phyloP scores from a whole-genome alignment of 2,888 invertebrate species.

The Lasius platythorax region DNA sequence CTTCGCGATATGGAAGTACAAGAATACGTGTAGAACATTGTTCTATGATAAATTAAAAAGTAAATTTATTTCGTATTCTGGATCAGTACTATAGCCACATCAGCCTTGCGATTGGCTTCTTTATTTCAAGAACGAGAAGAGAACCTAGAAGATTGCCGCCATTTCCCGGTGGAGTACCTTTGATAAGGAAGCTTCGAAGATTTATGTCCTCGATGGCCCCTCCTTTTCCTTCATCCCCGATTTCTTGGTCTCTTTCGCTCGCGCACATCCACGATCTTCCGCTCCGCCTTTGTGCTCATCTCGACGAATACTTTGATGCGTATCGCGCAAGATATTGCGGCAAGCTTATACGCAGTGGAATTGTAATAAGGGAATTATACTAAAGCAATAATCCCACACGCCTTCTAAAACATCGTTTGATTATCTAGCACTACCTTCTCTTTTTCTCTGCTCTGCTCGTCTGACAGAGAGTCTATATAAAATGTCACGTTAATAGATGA shows the following conservation, averaged over 20 bases:
- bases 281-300: constrained; percentile 47
- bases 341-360: constrained; percentile 2
- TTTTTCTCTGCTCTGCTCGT: background rate
- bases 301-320: constrained; percentile 32
- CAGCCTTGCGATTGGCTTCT: constrained; percentile 71
- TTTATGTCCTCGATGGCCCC: constrained; percentile 80
- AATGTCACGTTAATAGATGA: background rate
- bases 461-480: background rate
- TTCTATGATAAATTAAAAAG: constrained; percentile 35
- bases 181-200: constrained; percentile 81
- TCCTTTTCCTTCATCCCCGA: constrained; percentile 63
- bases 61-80: constrained; percentile 48
- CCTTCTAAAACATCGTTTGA: background rate
- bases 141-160: constrained; percentile 76
- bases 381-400: background rate
- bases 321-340: constrained; percentile 31
- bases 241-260: constrained; percentile 55
- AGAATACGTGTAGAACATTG: background rate
- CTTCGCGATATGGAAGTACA: background rate
- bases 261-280: constrained; percentile 45
- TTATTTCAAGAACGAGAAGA: constrained; percentile 72
- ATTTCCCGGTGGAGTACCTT: constrained; percentile 79
- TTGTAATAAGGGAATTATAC: background rate
- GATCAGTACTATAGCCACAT: constrained; percentile 59
- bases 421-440: background rate